Conservation (phyloP, 1,140 invertebrate genomes). For the Ooceraea biroi region DNA sequence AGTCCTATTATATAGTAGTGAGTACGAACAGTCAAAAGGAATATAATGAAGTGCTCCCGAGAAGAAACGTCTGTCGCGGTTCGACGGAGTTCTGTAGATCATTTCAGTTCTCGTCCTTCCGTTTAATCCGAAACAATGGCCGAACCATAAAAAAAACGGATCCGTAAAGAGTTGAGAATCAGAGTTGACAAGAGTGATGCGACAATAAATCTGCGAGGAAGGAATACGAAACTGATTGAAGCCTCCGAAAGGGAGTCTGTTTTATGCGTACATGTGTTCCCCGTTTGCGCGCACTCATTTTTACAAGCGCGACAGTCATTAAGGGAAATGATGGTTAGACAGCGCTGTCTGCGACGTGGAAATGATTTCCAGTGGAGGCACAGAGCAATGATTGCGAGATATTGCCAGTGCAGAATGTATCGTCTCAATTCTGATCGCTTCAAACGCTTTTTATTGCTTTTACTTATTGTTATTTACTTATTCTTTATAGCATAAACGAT, state of each 20-base stretch:
- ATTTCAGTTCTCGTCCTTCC: conserved; percentile 52
- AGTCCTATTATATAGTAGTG: background rate
- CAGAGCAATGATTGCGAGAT: conserved; percentile 70
- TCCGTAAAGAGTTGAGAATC: conserved; percentile 10
- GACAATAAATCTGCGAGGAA: conserved; percentile 14
- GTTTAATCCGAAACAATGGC: conserved; percentile 68
- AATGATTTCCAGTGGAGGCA: conserved; percentile 72
- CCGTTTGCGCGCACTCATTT: conserved; percentile 15
- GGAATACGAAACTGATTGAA: conserved; percentile 53
- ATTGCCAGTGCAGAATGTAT: conserved; percentile 34
- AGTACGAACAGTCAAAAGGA: background rate
- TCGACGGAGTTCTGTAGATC: conserved; percentile 35
- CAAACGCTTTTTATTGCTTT: background rate
- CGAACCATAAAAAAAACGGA: conserved; percentile 33
- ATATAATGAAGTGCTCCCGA: conserved; percentile 61
- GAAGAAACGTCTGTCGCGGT: conserved; percentile 7
- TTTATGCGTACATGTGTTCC: conserved; percentile 5
- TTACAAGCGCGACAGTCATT: conserved; percentile 72
- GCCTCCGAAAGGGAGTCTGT: conserved; percentile 2
- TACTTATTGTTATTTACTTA: background rate
- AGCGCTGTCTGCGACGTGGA: conserved; percentile 71
- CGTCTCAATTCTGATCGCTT: conserved; percentile 17
- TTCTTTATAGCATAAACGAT: background rate
- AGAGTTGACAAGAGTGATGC: background rate
- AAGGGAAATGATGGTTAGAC: conserved; percentile 74